These are phyloP conservation scores for Arnoldichthys spilopterus DNA, from an alignment of 2,797 vertebrate genomes.

Conservation along the genomic window DNA sequence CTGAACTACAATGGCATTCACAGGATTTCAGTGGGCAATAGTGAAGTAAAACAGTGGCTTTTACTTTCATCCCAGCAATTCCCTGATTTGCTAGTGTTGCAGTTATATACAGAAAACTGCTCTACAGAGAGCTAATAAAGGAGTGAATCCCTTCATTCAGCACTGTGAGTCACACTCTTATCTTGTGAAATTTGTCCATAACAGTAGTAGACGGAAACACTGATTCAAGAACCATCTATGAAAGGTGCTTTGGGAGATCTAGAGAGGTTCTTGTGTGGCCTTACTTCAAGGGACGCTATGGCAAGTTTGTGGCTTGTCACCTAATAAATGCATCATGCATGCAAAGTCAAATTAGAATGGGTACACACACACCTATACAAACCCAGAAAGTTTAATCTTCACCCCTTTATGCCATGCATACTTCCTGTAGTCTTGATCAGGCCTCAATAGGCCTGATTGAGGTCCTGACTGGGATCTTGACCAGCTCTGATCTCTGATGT, in stretches of 20 bases:
- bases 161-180: too few species aligned
- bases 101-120: too few species aligned
- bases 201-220: too few species aligned
- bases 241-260: neutral
- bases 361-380: neutral
- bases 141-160: too few species aligned
- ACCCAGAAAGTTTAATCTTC: slow-evolving; percentile 8
- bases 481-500: slow-evolving; percentile 53
- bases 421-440: slow-evolving; percentile 48
- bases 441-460: slow-evolving; percentile 56
- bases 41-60: too few species aligned
- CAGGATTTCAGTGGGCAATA: too few species aligned
- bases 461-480: slow-evolving; percentile 41
- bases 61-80: too few species aligned
- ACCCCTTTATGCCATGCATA: slow-evolving; percentile 3
- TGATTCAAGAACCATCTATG: too few species aligned
- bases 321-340: neutral
- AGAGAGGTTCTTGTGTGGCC: neutral
- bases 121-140: too few species aligned
- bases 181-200: too few species aligned
- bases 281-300: neutral
- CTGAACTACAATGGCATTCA: too few species aligned
- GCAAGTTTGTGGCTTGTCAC: neutral
- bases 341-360: neutral
- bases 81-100: too few species aligned